Evolutionary conservation across 2,113 vertebrate species (phyloP), one percentile per base, ranked within the genome.

Genomic region (Climacteris rufus): DNA sequence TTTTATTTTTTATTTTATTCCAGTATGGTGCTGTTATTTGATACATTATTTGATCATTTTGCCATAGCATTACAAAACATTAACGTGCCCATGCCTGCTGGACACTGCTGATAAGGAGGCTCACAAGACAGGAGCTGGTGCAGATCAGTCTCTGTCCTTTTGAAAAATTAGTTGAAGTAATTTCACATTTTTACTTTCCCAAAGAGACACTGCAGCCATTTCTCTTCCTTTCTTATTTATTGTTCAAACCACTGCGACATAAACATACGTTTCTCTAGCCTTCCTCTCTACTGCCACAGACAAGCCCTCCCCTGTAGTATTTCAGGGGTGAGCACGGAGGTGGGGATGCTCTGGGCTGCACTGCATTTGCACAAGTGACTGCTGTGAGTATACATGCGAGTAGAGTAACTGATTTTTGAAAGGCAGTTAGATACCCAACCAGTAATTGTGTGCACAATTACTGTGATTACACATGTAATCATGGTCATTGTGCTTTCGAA

Each of bases 91-190:
- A 90, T 81, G 87, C 88, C 91, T 96, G 83, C 95, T 89, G 96
- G 93, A 89, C 93, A 85, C 89, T 94, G 94, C 96, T 97, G 97
- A 97, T 97, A 96, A 97, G 91, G 45, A 97, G 64, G 71, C 70
- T 92, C 80, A 86, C 72, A 85, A 89, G 78, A 91, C 93, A 80
- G 70, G 63, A 93, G 84, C 92, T 70, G 54, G 68, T 90, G 57
- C 93, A 96, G 94, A 97, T 95, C 91, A 92, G 90, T 97, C 95
- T 96, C 94, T 96, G 93, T 96, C 93, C 86, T 87, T 90, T 94
- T 96, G 92, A 97, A 97, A 96, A 86, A 90, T 95, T 89, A 89
- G 92, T 81, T 92, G 91, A 92, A 94, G 94, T 77, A 87, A 94
- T 93, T 96, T 82, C n/a, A 94, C 91, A 93, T 94, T 96, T 95